Evolutionary conservation across 1,140 invertebrate species (phyloP).

Genomic region (Dolichoris vasculosae): DNA sequence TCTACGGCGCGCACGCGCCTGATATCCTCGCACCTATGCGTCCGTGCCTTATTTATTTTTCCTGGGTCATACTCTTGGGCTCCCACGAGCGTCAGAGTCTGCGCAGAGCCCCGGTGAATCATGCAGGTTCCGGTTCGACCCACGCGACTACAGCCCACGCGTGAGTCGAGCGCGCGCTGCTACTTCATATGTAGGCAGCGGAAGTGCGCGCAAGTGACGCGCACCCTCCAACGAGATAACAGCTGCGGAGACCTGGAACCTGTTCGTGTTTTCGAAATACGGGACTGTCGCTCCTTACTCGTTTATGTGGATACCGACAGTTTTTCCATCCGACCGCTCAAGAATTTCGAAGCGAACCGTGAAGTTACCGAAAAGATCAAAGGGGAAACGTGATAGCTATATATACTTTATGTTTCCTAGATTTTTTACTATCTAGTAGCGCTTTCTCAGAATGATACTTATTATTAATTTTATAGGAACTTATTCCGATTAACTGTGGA

Average conservation of each 20-base stretch:
- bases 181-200: conserved; percentile 46
- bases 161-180: conserved; percentile 39
- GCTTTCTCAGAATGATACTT: no score
- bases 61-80: conserved; percentile 25
- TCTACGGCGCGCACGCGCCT: conserved; percentile 13
- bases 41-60: conserved; percentile 47
- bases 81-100: conserved; percentile 41
- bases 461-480: no score
- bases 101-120: conserved; percentile 63
- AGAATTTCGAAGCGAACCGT: not conserved
- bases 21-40: conserved; percentile 40
- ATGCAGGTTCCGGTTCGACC: conserved; percentile 72
- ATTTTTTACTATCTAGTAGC: no score
- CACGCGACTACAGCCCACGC: conserved; percentile 60
- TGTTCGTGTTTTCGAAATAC: conserved; percentile 35
- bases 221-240: conserved; percentile 28
- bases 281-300: not conserved
- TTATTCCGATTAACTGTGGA: no score
- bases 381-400: no score
- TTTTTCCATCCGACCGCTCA: not conserved
- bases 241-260: conserved; percentile 13
- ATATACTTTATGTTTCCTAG: no score
- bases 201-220: conserved; percentile 6
- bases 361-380: no score
- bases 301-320: not conserved